Conservation (phyloP, 2,113 vertebrate species). For the Accipiter cooperii region DNA sequence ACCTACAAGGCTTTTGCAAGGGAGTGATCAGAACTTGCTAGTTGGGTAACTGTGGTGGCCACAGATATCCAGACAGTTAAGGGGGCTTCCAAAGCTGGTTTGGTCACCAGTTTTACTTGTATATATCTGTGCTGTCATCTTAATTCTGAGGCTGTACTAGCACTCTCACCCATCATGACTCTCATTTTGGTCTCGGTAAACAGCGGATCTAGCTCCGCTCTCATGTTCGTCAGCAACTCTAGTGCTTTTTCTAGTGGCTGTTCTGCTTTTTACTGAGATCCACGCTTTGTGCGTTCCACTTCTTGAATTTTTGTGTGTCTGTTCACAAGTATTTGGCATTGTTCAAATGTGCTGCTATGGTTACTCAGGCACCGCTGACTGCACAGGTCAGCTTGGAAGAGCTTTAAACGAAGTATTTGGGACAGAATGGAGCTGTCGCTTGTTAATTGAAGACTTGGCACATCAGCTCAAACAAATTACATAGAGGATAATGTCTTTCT, state of each 20-base stretch:
- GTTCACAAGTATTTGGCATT: slow-evolving; percentile 16
- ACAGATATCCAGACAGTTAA: not conserved
- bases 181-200: fast-evolving
- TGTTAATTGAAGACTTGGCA: not conserved
- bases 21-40: not conserved
- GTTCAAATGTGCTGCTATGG: slow-evolving; percentile 59
- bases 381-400: slow-evolving; percentile 31
- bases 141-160: not conserved
- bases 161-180: fast-evolving
- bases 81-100: not conserved
- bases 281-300: not conserved
- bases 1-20: not conserved
- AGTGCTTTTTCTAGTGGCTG: not conserved
- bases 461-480: not conserved
- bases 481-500: not conserved
- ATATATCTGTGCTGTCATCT: not conserved
- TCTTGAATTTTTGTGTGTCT: not conserved
- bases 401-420: slow-evolving; percentile 48
- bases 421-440: not conserved
- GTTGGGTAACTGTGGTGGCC: not conserved
- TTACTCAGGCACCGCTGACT: slow-evolving; percentile 44
- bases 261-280: not conserved
- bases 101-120: not conserved
- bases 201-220: not conserved
- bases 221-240: not conserved